Evolutionary conservation across 53 echinoderm and acorn worm species (phyloP), one percentile per base, ranked within the genome.

Genomic region (Echinarachnius parma): DNA sequence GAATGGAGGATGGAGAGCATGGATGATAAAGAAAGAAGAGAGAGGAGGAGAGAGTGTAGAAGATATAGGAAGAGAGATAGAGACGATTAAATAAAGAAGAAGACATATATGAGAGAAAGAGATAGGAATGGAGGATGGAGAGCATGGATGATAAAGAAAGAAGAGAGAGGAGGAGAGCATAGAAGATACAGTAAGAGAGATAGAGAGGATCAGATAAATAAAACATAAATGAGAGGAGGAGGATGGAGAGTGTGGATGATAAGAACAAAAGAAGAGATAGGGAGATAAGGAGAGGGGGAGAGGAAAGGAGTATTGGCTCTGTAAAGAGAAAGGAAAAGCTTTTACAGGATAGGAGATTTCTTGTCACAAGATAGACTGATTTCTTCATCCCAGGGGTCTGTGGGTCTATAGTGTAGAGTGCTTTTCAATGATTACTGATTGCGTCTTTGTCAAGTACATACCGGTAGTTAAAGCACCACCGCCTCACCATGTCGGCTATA

Each of bases 351-450:
- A 57, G n/a, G 28, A 57, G 28, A 57, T 22, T 57, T 28, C 5
- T 22, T n/a, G 18, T 18, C 10, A 10, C 9, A 24, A 22, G 57
- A 28, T 25, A 57, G 57, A 57, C 28, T 22, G 57, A 28, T 28
- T 25, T 57, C 5, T 5, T 28, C 4, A 4, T 16, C 57, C 57
- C 28, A 26, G 57, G 27, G 57, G 28, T 5, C 4, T 25, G 57
- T 8, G 28, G 9, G 5, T n/a, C n/a, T n/a, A n/a, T n/a, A 50
- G 20, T 4, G 57, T 25, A 5, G 57, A 57, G 57, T 57, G 57
- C 57, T 57, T 57, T 22, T 28, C 5, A 28, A 24, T 8, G 57
- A 57, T 57, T 28, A 57, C 27, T 57, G 57, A 57, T 57, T 57
- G 27, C 57, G 27, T 25, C 4, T 25, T 27, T 9, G 50, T 4